A percentile compares a stretch with the other conserved stretches of the same genome.
Conservation (phyloP, 2,797 vertebrate genomes). For the Phrynocephalus forsythii region DNA sequence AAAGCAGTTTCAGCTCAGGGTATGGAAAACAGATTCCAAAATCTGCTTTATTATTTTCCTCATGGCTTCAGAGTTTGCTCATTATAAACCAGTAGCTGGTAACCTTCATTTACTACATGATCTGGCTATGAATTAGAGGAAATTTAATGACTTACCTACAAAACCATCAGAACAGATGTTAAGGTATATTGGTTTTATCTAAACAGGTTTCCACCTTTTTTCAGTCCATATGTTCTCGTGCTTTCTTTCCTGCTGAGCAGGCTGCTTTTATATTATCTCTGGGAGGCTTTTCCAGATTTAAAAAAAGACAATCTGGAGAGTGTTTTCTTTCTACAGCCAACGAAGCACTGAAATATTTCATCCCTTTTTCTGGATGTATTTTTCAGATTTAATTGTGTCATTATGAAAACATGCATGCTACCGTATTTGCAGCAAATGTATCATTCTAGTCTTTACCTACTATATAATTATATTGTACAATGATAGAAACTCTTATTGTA, state of each 20-base stretch:
- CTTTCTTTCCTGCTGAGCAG: conserved; percentile 3
- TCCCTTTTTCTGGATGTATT: not conserved
- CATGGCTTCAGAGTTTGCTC: not conserved
- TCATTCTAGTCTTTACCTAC: not conserved
- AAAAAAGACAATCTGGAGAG: not conserved
- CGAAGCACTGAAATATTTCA: conserved; percentile 23
- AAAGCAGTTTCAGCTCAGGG: too few species aligned
- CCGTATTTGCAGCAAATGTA: not conserved
- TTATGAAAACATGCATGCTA: not conserved
- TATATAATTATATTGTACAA: too few species aligned
- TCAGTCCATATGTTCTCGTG: conserved; percentile 12
- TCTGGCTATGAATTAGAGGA: conserved; percentile 1
- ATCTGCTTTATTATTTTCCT: not conserved
- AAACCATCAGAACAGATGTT: conserved; percentile 25
- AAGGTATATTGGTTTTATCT: not conserved
- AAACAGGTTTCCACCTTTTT: conserved; percentile 13
- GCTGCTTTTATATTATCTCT: not conserved
- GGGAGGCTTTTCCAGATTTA: not conserved
- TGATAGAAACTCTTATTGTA: too few species aligned
- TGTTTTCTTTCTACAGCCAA: conserved; percentile 21
- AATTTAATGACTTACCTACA: conserved; percentile 19
- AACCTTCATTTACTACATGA: conserved; percentile 18
- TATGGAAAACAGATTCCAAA: not conserved
- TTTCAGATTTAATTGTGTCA: not conserved
- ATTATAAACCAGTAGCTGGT: not conserved